A percentile compares a stretch with the other conserved stretches of the same genome.
Evolutionary conservation across 2,888 invertebrate genomes (phyloP).

Genomic region (Adelphocoris suturalis): DNA sequence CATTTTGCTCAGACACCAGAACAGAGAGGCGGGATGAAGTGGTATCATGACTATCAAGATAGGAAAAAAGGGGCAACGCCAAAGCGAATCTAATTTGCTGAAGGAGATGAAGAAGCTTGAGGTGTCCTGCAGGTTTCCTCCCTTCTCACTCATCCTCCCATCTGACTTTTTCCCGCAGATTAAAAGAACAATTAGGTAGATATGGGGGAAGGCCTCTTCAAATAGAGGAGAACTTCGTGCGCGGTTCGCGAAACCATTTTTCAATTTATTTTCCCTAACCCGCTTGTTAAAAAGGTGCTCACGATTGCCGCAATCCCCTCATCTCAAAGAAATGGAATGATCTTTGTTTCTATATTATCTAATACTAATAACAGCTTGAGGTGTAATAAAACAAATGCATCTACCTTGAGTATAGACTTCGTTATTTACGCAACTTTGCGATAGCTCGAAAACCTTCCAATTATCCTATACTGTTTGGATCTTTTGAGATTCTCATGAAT

Average conservation of each 20-base stretch:
- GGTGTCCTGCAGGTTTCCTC: constrained; percentile 19
- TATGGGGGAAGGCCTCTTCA: constrained; percentile 47
- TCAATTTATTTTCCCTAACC: constrained; percentile 29
- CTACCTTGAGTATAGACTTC: no score
- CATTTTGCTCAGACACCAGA: constrained; percentile 58
- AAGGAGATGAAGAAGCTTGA: constrained; percentile 49
- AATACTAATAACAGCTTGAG: no score
- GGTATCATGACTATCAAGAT: constrained; percentile 51
- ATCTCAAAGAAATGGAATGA: background rate
- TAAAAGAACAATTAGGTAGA: constrained; percentile 58
- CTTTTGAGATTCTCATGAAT: no score
- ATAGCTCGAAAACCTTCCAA: no score
- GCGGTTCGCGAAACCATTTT: constrained; percentile 1
- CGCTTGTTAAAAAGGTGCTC: background rate
- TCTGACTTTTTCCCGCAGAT: background rate
- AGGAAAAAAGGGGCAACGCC: constrained; percentile 33
- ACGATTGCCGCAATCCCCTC: background rate
- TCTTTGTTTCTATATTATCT: no score
- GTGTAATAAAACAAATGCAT: no score
- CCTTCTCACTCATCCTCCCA: background rate
- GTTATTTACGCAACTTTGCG: no score
- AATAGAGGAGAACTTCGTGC: constrained; percentile 19
- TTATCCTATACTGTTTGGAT: no score
- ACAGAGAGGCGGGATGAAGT: constrained; percentile 42
- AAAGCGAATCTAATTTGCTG: constrained; percentile 63